phyloP scores from a whole-genome alignment of 2,113 vertebrate genomes.

The Perccottus glenii region DNA sequence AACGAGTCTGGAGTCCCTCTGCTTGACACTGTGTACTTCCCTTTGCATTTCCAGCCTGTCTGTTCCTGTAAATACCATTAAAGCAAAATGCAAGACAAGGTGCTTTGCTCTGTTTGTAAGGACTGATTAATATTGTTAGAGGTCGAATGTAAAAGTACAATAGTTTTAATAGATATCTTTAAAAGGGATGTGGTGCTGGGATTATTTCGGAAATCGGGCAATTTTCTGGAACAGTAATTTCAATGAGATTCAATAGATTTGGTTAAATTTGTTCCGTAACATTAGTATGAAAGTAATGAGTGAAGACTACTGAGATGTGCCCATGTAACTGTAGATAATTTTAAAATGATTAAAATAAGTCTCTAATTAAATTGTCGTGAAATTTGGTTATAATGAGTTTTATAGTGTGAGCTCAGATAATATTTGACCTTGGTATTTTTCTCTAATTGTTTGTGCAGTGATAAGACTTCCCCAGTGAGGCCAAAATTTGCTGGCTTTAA shows the following conservation, averaged over 20 bases:
- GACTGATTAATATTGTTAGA: constrained; percentile 39
- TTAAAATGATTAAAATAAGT: constrained; percentile 21
- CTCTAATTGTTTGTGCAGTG: neutral
- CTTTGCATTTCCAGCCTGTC: constrained; percentile 45
- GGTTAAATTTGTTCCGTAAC: constrained; percentile 18
- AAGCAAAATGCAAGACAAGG: constrained; percentile 30
- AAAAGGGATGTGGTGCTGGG: constrained; percentile 10
- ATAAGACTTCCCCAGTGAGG: neutral
- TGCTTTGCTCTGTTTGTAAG: constrained; percentile 36
- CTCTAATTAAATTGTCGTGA: constrained; percentile 28
- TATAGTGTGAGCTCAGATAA: neutral
- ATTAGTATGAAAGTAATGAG: constrained; percentile 23
- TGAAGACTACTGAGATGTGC: neutral
- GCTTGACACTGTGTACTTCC: constrained; percentile 33
- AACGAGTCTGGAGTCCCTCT: constrained; percentile 64
- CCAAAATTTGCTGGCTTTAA: neutral
- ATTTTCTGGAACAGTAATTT: constrained; percentile 41
- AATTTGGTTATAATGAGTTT: neutral
- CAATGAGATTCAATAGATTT: constrained; percentile 22
- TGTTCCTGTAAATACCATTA: constrained; percentile 42
- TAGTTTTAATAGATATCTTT: constrained; percentile 3
- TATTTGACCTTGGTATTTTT: constrained; percentile 16
- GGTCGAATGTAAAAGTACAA: constrained; percentile 6
- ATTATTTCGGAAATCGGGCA: constrained; percentile 17
- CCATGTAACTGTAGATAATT: constrained; percentile 24